Conservation (phyloP, 2,797 vertebrate species). For the Cirrhinus molitorella region DNA sequence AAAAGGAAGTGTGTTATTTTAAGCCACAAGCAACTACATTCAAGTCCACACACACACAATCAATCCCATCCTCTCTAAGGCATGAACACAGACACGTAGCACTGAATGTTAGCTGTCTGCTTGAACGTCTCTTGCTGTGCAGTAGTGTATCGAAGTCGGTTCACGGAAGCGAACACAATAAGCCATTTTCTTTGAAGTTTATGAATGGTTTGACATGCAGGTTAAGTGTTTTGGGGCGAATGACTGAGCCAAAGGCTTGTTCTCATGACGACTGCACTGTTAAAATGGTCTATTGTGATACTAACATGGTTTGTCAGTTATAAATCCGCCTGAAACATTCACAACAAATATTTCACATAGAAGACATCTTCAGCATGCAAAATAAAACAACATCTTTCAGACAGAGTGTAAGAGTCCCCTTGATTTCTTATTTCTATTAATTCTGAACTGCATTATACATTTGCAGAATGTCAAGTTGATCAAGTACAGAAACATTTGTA, state of each 20-base stretch:
- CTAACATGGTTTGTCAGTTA: slow-evolving; percentile 3
- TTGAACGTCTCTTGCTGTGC: not conserved
- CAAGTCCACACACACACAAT: not conserved
- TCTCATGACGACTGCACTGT: slow-evolving; percentile 35
- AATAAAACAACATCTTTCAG: not conserved
- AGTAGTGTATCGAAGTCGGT: not conserved
- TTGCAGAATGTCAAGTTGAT: not conserved
- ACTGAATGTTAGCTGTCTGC: slow-evolving; percentile 5
- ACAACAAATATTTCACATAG: not conserved
- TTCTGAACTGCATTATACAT: not conserved
- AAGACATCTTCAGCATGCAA: not conserved
- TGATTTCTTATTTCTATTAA: not conserved
- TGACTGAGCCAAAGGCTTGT: slow-evolving; percentile 25
- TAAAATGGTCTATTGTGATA: not conserved
- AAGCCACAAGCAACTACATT: slow-evolving; percentile 20
- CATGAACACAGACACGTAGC: not conserved
- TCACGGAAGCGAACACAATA: slow-evolving; percentile 36
- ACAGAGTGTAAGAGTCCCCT: not conserved
- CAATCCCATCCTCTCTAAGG: not conserved
- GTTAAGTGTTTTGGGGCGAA: slow-evolving; percentile 22
- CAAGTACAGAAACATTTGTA: not conserved
- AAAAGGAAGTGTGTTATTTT: slow-evolving; percentile 30
- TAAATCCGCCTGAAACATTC: slow-evolving; percentile 4
- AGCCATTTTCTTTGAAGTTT: slow-evolving; percentile 39
- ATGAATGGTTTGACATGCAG: slow-evolving; percentile 35